These are phyloP conservation scores for Chiloscyllium plagiosum DNA, from an alignment of 2,113 vertebrate genomes.

Conservation along the genomic window DNA sequence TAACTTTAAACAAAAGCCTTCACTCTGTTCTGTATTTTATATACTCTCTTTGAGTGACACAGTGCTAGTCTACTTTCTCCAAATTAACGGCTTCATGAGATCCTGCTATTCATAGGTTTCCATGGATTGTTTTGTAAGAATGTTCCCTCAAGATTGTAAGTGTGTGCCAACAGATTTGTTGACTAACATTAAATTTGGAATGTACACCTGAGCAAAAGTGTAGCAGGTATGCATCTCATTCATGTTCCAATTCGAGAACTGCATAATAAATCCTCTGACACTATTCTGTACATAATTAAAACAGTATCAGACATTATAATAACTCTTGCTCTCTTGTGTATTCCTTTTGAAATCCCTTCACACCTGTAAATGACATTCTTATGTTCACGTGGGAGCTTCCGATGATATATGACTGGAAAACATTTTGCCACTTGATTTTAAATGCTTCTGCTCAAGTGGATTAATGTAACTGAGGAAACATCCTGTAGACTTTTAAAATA, in stretches of 20 bases:
- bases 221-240: not conserved
- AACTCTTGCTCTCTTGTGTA: not conserved
- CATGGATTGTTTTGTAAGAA: not conserved
- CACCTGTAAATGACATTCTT: conserved; percentile 1
- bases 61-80: not conserved
- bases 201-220: not conserved
- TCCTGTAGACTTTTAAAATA: not conserved
- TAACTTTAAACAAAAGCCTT: not conserved
- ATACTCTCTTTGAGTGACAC: not conserved
- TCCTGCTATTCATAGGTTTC: not conserved
- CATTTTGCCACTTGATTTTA: not conserved
- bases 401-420: not conserved
- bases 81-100: not conserved
- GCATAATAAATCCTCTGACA: not conserved
- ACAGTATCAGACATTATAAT: not conserved
- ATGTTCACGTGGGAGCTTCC: not conserved
- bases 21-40: not conserved
- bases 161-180: not conserved
- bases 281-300: conserved; percentile 22
- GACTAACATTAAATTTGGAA: not conserved
- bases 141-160: not conserved
- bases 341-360: not conserved
- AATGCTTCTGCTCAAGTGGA: not conserved
- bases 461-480: not conserved
- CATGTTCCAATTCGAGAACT: not conserved